phyloP scores from a whole-genome alignment of 2,113 vertebrate species.

The Bostrychus sinensis region DNA sequence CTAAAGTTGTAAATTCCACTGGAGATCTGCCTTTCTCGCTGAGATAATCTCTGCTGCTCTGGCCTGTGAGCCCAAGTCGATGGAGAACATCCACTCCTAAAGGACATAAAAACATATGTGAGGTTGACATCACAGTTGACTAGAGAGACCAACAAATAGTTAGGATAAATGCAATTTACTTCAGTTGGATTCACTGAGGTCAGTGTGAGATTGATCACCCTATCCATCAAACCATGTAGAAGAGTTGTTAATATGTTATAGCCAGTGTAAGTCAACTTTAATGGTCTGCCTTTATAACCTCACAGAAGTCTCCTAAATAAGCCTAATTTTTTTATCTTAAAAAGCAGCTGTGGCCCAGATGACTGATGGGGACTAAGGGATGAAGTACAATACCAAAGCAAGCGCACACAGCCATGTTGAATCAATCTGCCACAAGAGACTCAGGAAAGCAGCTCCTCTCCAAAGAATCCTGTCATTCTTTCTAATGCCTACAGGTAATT shows the following conservation, averaged over 20 bases:
- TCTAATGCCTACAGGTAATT: constrained; percentile 37
- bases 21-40: constrained; percentile 68
- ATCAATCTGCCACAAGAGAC: constrained; percentile 47
- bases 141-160: not conserved
- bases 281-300: not conserved
- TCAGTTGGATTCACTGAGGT: no score
- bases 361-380: constrained; percentile 27
- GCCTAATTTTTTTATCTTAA: not conserved
- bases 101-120: constrained; percentile 59
- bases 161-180: not conserved
- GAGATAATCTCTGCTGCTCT: constrained; percentile 72
- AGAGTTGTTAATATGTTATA: not conserved
- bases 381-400: constrained; percentile 25
- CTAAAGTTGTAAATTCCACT: constrained; percentile 59
- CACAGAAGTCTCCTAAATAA: not conserved
- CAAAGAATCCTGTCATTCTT: constrained; percentile 36
- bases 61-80: constrained; percentile 83
- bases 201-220: no score
- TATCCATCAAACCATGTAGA: not conserved
- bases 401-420: constrained; percentile 40
- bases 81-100: constrained; percentile 93
- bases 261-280: not conserved
- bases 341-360: constrained; percentile 68
- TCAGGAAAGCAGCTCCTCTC: constrained; percentile 40
- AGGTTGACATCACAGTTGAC: constrained; percentile 1